These are phyloP conservation scores for Lepidocolaptes lacrymiger DNA, from an alignment of 2,797 vertebrate species.

Conservation along the genomic window DNA sequence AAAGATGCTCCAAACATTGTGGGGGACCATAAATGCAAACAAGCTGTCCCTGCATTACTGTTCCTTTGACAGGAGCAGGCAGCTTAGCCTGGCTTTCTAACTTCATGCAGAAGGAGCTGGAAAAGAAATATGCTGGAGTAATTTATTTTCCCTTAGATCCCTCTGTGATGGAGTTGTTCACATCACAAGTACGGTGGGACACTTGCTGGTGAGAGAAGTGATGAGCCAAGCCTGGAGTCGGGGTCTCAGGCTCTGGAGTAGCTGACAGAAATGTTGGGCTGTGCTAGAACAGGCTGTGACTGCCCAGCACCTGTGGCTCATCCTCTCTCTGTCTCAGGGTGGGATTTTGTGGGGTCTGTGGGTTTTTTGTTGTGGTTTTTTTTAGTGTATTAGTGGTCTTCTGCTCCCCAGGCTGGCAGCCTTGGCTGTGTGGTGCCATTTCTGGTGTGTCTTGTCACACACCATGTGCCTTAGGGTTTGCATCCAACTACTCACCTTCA, in stretches of 20 bases:
- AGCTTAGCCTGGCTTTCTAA: background rate
- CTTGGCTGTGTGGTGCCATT: background rate
- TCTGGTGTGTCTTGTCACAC: background rate
- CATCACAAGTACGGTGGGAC: fast-evolving
- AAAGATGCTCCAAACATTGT: background rate
- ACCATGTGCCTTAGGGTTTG: background rate
- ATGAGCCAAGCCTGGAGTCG: background rate
- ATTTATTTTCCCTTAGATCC: background rate
- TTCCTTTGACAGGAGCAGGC: background rate
- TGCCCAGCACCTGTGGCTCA: background rate
- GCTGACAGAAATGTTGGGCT: background rate
- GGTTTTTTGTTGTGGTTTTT: background rate
- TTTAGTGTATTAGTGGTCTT: background rate
- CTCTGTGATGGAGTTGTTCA: background rate
- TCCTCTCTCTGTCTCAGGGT: background rate
- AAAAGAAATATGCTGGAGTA: fast-evolving
- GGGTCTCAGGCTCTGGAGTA: background rate
- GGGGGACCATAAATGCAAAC: background rate
- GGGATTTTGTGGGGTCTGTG: background rate
- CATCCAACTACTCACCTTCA: background rate
- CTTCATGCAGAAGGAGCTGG: background rate
- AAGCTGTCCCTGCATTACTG: background rate
- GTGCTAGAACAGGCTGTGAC: background rate
- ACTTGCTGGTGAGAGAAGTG: fast-evolving
- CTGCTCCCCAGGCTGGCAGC: background rate